A percentile compares a stretch with the other conserved stretches of the same genome.
Evolutionary conservation across 2,797 vertebrate species (phyloP).

Genomic region (Ceryle rudis): DNA sequence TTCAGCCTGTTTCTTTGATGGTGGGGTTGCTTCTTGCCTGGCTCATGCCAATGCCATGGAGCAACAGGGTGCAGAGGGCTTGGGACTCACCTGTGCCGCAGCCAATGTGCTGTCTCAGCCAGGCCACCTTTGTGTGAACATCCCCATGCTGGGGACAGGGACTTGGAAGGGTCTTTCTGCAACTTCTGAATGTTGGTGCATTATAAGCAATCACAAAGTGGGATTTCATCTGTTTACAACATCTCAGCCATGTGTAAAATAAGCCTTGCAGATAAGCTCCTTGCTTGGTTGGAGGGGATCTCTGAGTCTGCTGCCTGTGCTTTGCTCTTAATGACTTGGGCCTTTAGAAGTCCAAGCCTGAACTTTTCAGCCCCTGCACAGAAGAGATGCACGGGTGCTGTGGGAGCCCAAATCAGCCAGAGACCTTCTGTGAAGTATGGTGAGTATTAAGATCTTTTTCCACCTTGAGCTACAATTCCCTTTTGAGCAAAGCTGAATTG

Average conservation of each 20-base stretch:
- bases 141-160: accelerated
- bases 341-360: background rate
- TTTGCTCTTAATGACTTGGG: background rate
- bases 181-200: accelerated
- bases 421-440: background rate
- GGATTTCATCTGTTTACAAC: background rate
- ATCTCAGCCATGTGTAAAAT: accelerated
- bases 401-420: background rate
- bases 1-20: accelerated
- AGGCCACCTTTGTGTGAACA: background rate
- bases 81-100: background rate
- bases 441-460: background rate
- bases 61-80: background rate
- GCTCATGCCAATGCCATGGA: accelerated
- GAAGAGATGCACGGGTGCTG: background rate
- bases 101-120: accelerated
- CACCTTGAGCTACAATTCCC: background rate
- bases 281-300: background rate
- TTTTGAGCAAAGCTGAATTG: background rate
- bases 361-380: background rate
- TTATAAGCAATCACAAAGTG: background rate
- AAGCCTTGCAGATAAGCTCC: background rate
- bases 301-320: background rate
- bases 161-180: background rate
- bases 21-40: background rate